These are phyloP conservation scores for Aptenodytes patagonicus DNA, from an alignment of 2,113 vertebrate genomes.

Conservation along the genomic window DNA sequence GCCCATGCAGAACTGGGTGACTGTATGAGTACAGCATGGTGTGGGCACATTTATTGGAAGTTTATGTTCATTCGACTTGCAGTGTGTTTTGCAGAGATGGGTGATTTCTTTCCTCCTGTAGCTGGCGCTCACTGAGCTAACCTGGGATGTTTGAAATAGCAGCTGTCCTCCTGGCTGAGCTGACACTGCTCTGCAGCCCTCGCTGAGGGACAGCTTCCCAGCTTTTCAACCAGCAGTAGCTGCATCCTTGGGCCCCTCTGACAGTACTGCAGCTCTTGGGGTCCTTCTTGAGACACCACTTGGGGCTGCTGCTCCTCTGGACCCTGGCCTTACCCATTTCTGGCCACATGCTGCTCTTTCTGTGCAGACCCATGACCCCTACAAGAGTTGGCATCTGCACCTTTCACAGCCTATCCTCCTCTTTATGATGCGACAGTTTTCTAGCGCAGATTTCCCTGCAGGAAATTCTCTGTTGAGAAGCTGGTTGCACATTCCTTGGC, in stretches of 20 bases:
- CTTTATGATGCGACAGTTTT: not conserved
- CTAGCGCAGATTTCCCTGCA: not conserved
- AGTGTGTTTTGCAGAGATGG: not conserved
- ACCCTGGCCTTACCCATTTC: not conserved
- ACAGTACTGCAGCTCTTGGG: not conserved
- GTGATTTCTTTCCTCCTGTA: not conserved
- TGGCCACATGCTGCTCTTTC: not conserved
- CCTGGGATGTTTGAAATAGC: not conserved
- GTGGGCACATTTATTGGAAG: not conserved
- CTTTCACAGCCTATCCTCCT: not conserved
- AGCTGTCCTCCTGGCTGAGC: not conserved
- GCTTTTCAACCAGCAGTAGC: not conserved
- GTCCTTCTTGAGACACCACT: accelerated
- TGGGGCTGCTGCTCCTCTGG: not conserved
- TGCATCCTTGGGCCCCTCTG: not conserved
- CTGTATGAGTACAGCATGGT: not conserved
- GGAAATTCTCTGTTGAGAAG: not conserved
- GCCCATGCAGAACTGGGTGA: accelerated
- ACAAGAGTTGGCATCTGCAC: not conserved
- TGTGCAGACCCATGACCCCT: not conserved
- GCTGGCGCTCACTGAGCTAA: not conserved
- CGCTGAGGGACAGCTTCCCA: accelerated
- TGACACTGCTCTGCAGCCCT: not conserved
- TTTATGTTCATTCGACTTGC: not conserved
- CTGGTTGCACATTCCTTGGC: not conserved